Conservation (phyloP, 2,797 vertebrate species). For the Staurois parvus region DNA sequence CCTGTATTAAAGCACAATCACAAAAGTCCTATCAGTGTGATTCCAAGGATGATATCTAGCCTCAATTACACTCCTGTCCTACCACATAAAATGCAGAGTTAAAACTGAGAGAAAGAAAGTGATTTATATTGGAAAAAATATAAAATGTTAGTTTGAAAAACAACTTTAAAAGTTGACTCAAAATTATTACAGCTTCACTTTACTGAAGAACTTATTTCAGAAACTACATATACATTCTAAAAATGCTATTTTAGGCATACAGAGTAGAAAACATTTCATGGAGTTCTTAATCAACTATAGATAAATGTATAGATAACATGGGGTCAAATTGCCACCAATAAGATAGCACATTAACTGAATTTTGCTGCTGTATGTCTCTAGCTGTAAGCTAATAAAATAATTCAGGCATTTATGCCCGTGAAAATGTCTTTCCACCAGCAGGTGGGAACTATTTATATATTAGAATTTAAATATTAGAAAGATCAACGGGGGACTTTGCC, state of each 20-base stretch:
- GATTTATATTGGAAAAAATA: too few species aligned
- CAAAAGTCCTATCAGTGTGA: too few species aligned
- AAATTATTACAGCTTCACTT: too few species aligned
- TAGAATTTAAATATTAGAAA: conserved; percentile 66
- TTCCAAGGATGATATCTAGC: too few species aligned
- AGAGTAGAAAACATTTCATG: neutral
- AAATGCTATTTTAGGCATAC: neutral
- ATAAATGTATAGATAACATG: neutral
- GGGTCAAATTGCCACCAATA: neutral
- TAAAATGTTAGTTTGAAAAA: too few species aligned
- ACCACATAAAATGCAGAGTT: too few species aligned
- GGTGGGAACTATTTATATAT: conserved; percentile 68
- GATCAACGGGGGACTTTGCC: conserved; percentile 63
- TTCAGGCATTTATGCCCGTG: neutral
- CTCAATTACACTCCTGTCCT: too few species aligned
- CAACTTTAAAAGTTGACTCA: too few species aligned
- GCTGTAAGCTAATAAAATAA: conserved; percentile 35
- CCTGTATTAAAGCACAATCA: too few species aligned
- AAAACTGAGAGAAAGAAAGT: too few species aligned
- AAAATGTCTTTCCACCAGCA: conserved; percentile 56
- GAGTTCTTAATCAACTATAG: neutral
- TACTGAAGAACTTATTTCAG: too few species aligned
- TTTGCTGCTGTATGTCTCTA: conserved; percentile 9
- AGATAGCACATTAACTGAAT: neutral
- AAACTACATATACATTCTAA: too few species aligned